These are phyloP conservation scores for Cherax quadricarinatus DNA, from an alignment of 1,140 invertebrate genomes.

Conservation along the genomic window DNA sequence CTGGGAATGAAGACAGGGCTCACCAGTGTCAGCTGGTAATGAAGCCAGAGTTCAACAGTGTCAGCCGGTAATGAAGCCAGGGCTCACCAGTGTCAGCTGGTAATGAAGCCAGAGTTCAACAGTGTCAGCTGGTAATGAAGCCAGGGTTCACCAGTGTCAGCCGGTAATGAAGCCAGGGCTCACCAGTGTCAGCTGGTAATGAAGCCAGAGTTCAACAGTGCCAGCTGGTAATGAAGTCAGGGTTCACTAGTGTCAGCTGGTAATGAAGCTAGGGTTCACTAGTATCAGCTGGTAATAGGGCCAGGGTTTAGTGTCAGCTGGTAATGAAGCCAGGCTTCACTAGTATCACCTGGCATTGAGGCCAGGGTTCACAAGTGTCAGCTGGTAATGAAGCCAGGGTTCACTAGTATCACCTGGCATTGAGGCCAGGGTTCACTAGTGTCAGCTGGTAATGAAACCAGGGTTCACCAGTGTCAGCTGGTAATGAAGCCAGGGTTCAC, in stretches of 20 bases:
- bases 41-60: too few species aligned
- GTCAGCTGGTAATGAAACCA: too few species aligned
- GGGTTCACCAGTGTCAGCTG: too few species aligned
- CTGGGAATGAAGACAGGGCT: too few species aligned
- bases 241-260: conserved; percentile 85
- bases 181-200: conserved; percentile 77
- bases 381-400: too few species aligned
- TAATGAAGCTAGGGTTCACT: conserved; percentile 83
- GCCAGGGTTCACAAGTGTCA: too few species aligned
- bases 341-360: background rate
- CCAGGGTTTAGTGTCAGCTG: too few species aligned
- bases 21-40: too few species aligned
- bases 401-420: too few species aligned
- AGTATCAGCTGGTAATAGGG: background rate
- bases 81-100: conserved; percentile 84
- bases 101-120: conserved; percentile 83
- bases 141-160: conserved; percentile 91
- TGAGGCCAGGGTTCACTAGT: too few species aligned
- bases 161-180: conserved; percentile 84
- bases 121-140: conserved; percentile 81
- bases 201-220: background rate
- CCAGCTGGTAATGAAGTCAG: background rate
- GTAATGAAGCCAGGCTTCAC: too few species aligned
- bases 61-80: background rate
- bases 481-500: too few species aligned